phyloP scores from a whole-genome alignment of 2,888 invertebrate species.

The Lobophora halterata region DNA sequence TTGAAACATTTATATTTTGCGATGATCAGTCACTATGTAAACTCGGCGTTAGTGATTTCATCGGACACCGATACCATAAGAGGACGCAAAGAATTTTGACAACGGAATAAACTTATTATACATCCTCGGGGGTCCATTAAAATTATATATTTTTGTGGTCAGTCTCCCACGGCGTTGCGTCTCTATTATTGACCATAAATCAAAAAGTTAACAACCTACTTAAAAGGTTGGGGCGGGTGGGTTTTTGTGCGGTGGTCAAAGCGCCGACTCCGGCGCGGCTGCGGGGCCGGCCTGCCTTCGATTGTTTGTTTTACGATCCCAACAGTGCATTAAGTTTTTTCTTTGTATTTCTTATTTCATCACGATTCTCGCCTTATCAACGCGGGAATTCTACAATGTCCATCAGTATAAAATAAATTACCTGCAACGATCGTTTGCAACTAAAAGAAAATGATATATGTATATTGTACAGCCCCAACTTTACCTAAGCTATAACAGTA shows the following conservation, averaged over 20 bases:
- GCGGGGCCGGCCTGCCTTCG: slow-evolving; percentile 61
- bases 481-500: no score
- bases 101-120: slow-evolving; percentile 68
- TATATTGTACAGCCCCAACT: no score
- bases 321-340: slow-evolving; percentile 75
- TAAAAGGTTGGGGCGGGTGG: slow-evolving; percentile 75
- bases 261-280: slow-evolving; percentile 67
- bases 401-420: slow-evolving; percentile 43
- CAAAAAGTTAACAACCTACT: slow-evolving; percentile 81
- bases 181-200: slow-evolving; percentile 81
- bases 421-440: slow-evolving; percentile 19
- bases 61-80: slow-evolving; percentile 42
- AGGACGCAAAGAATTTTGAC: slow-evolving; percentile 60
- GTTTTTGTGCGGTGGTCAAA: slow-evolving; percentile 77
- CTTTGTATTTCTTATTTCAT: slow-evolving; percentile 67
- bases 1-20: slow-evolving; percentile 38
- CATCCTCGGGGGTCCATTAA: slow-evolving; percentile 73
- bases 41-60: slow-evolving; percentile 28
- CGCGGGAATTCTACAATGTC: slow-evolving; percentile 47
- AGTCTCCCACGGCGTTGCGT: slow-evolving; percentile 79
- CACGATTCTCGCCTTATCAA: slow-evolving; percentile 70
- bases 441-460: slow-evolving; percentile 22
- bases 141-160: slow-evolving; percentile 73
- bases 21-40: slow-evolving; percentile 31
- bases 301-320: slow-evolving; percentile 79